Percentiles rank a stretch among this genome's conserved stretches.
phyloP scores from a whole-genome alignment of 2,797 vertebrate genomes.

The Sardinella longiceps region DNA sequence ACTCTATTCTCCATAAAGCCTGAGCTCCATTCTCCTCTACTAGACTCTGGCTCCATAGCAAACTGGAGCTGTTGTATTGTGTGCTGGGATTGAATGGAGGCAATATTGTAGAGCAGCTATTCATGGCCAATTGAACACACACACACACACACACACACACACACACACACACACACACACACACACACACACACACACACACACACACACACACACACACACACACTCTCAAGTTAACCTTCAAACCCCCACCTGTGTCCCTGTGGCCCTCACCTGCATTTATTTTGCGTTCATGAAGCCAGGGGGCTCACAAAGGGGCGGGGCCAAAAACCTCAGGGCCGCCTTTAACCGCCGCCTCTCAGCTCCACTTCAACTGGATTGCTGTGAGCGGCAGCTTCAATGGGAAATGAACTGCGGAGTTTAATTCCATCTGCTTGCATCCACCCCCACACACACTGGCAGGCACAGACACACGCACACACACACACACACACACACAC shows the following conservation, averaged over 20 bases:
- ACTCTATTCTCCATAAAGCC: neutral
- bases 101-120: neutral
- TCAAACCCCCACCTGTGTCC: neutral
- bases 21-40: neutral
- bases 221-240: neutral
- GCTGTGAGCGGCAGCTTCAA: neutral
- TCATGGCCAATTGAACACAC: neutral
- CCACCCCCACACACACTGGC: neutral
- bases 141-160: neutral
- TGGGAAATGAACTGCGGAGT: neutral
- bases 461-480: neutral
- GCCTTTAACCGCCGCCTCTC: neutral
- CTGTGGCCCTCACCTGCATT: neutral
- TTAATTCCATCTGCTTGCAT: constrained; percentile 10
- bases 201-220: neutral
- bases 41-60: neutral
- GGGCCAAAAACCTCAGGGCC: neutral
- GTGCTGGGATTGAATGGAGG: neutral
- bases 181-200: neutral
- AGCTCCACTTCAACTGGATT: neutral
- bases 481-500: neutral
- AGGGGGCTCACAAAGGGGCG: neutral
- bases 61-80: neutral
- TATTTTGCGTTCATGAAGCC: neutral
- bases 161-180: neutral